These are phyloP conservation scores for Harlomillsia oculata DNA, from an alignment of 1,140 invertebrate species.

Conservation along the genomic window DNA sequence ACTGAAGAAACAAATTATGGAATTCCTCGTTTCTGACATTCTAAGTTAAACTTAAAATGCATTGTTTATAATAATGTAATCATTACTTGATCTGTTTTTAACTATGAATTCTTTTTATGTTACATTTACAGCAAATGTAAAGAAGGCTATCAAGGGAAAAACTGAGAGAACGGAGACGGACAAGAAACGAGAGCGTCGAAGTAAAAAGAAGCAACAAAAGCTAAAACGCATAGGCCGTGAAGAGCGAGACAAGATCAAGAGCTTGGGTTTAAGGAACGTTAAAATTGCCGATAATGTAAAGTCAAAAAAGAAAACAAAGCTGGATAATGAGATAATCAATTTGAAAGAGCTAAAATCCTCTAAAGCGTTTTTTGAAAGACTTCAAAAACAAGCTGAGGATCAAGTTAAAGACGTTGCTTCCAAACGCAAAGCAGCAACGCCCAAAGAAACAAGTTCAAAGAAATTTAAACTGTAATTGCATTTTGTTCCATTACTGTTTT, in stretches of 20 bases:
- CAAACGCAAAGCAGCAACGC: slow-evolving; percentile 38
- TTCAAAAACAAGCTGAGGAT: slow-evolving; percentile 61
- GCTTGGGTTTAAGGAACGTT: slow-evolving; percentile 49
- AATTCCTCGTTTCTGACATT: slow-evolving; percentile 32
- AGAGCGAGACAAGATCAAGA: slow-evolving; percentile 45
- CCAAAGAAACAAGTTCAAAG: slow-evolving; percentile 40
- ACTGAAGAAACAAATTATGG: slow-evolving; percentile 12
- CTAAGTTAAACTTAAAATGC: neutral
- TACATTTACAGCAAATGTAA: slow-evolving; percentile 52
- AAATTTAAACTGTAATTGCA: slow-evolving; percentile 47
- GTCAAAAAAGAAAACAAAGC: slow-evolving; percentile 53
- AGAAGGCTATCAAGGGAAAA: slow-evolving; percentile 66
- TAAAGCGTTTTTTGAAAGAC: slow-evolving; percentile 66
- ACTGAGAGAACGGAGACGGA: slow-evolving; percentile 74
- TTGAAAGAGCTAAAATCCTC: slow-evolving; percentile 61
- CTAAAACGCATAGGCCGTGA: slow-evolving; percentile 45
- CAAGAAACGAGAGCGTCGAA: slow-evolving; percentile 74
- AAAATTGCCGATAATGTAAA: slow-evolving; percentile 49
- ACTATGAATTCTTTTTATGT: slow-evolving; percentile 4
- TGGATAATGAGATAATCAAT: slow-evolving; percentile 40
- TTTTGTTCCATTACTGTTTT: no score
- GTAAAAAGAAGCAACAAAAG: slow-evolving; percentile 71
- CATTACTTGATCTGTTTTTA: neutral
- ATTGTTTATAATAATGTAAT: neutral
- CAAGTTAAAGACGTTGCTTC: slow-evolving; percentile 43